Base-by-base conservation (phyloP, 2,888 invertebrate species). In the Lasius fuliginosus region DNA sequence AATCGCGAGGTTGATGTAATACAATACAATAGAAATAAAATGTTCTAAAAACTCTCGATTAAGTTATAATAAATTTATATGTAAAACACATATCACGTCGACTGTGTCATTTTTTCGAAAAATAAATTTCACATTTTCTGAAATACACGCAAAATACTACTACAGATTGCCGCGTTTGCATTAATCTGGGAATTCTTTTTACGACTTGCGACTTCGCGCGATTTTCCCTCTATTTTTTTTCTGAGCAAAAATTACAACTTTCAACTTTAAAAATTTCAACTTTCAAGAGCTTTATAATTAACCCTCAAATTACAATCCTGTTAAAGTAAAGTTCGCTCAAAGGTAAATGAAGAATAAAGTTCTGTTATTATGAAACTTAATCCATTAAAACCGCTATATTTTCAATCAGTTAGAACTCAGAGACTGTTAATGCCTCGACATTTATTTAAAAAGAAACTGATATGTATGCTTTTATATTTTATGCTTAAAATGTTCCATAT, bases 201-300 rank as follows among this genome's bases (percentile, higher is more conserved):
- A 42, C n/a, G 18, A 60, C 27, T 56, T 42, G 15, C 2, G 33
- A 33, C 33, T 68, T 58, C 3, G n/a, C 8, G n/a, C 9, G 12
- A 18, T 69, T 58, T 33, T 23, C 33, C 15, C 42, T 53, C 8
- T 60, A 46, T 71, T 69, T 79, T 71, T 71, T 81, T 62, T 3
- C 27, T 42, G 46, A 49, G 60, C 18, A 58, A 62, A 81, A 79
- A 79, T 79, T 79, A 69, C 42, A 69, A 71, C 46, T 69, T 69
- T 53, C 8, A 53, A 53, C n/a, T 81, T 81, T 60, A 71, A n/a
- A 73, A 69, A 23, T 11, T 60, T 81, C 33, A 69, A 81, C 56
- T 77, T 77, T 67, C 40, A 68, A 68, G 27, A 69, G 60, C 46
- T 69, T 81, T 81, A 42, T 81, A 81, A 81, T 71, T 81, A 81